Conservation (phyloP, 2,888 invertebrate genomes). For the Melangyna quadrimaculata region DNA sequence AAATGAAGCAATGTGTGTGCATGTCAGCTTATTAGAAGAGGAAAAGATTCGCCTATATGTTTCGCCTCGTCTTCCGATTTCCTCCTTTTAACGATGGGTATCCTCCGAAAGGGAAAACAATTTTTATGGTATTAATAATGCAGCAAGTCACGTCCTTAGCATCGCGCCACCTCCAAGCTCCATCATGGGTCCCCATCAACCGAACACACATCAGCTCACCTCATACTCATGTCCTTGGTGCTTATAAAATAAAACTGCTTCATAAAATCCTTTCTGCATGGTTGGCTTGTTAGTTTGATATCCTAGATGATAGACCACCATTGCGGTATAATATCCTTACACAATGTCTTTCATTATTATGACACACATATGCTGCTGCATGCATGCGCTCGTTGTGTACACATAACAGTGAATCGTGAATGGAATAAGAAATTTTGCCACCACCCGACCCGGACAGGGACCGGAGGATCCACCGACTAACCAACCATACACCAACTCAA, state of each 20-base stretch:
- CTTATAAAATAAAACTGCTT: slow-evolving; percentile 71
- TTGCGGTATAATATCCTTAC: slow-evolving; percentile 72
- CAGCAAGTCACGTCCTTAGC: slow-evolving; percentile 75
- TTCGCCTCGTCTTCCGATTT: slow-evolving; percentile 13
- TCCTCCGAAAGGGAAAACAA: slow-evolving; percentile 67
- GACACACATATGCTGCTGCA: slow-evolving; percentile 70
- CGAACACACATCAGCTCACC: neutral
- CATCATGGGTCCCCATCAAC: neutral
- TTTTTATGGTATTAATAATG: slow-evolving; percentile 75
- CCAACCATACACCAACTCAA: slow-evolving; percentile 47
- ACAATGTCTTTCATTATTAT: slow-evolving; percentile 71
- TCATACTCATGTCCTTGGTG: slow-evolving; percentile 35
- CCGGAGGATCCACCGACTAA: slow-evolving; percentile 9
- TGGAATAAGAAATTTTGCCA: slow-evolving; percentile 65
- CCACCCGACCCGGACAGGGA: neutral
- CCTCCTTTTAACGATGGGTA: neutral
- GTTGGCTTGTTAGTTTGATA: slow-evolving; percentile 71
- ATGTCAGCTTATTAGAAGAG: slow-evolving; percentile 69
- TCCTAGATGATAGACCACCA: slow-evolving; percentile 71
- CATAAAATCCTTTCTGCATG: slow-evolving; percentile 72
- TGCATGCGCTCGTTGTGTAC: slow-evolving; percentile 53
- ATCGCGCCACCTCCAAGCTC: slow-evolving; percentile 35
- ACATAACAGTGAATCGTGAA: slow-evolving; percentile 64
- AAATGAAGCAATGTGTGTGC: slow-evolving; percentile 68
- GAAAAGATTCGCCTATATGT: slow-evolving; percentile 42